phyloP scores from a whole-genome alignment of 2,113 vertebrate genomes.

The Apistogramma diplotaenia region DNA sequence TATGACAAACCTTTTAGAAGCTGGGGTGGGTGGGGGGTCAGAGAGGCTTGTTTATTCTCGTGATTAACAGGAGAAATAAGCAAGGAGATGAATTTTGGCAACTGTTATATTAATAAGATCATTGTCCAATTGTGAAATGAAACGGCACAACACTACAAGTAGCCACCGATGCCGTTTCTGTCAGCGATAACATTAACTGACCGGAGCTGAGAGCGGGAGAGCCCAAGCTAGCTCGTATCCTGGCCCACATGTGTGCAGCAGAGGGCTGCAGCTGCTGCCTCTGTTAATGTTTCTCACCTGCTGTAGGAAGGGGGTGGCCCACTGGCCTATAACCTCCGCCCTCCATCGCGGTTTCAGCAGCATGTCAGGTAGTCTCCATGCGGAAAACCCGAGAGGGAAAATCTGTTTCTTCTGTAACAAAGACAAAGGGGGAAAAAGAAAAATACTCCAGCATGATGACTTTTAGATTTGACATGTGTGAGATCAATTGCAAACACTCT shows the following conservation, averaged over 20 bases:
- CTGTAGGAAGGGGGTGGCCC: not conserved
- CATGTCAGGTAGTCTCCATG: conserved; percentile 43
- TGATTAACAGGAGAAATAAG: not conserved
- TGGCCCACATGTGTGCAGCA: conserved; percentile 56
- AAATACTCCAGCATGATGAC: conserved; percentile 15
- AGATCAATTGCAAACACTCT: not conserved
- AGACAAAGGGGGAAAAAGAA: conserved; percentile 12
- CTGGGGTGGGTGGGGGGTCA: not conserved
- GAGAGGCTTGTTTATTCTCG: too few species aligned
- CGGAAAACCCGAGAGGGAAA: conserved; percentile 20
- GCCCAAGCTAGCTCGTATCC: conserved; percentile 25
- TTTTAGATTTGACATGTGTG: conserved; percentile 13
- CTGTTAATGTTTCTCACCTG: conserved; percentile 69
- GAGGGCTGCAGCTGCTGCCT: conserved; percentile 51
- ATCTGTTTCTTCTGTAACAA: conserved; percentile 25
- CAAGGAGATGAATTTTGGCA: not conserved
- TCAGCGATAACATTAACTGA: conserved; percentile 22
- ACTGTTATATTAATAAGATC: not conserved
- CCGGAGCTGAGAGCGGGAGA: conserved; percentile 33
- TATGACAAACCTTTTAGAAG: not conserved
- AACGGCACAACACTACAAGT: not conserved
- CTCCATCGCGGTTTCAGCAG: conserved; percentile 21
- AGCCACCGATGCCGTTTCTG: not conserved
- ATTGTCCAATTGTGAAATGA: not conserved
- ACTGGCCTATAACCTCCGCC: conserved; percentile 12